phyloP scores from a whole-genome alignment of 2,797 vertebrate species.

The Rhabdophis nuchalis region DNA sequence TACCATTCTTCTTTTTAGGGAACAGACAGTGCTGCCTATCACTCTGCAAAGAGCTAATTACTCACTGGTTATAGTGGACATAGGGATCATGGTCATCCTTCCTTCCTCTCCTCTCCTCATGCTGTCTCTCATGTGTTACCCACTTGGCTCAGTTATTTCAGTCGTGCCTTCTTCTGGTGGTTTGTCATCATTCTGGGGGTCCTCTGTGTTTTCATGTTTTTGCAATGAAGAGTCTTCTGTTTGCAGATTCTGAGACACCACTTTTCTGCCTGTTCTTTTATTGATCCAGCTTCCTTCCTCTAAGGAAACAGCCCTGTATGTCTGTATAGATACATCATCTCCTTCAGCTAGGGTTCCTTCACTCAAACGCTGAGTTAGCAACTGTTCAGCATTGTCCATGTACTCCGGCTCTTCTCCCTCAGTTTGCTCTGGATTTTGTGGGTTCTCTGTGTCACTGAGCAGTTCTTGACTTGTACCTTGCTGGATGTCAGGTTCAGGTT shows the following conservation, averaged over 20 bases:
- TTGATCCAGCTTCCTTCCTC: constrained; percentile 2
- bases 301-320: neutral
- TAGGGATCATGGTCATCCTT: neutral
- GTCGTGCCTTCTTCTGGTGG: neutral
- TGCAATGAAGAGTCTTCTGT: neutral
- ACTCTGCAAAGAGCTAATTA: neutral
- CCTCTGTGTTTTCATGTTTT: neutral
- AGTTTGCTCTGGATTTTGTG: neutral
- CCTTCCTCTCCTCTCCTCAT: neutral
- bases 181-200: neutral
- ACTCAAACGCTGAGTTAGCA: neutral
- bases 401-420: neutral
- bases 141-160: neutral
- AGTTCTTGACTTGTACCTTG: neutral
- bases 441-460: neutral
- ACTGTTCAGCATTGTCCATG: neutral
- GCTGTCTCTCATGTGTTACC: neutral
- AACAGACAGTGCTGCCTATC: neutral
- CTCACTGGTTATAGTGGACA: neutral
- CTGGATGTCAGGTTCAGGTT: neutral
- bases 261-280: constrained; percentile 18
- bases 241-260: constrained; percentile 10
- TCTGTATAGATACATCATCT: constrained; percentile 10
- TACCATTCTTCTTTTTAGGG: too few species aligned
- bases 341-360: neutral